Evolutionary conservation across 2,797 vertebrate species (phyloP), one percentile per base, ranked within the genome.

Genomic region (Scleropages formosus): DNA sequence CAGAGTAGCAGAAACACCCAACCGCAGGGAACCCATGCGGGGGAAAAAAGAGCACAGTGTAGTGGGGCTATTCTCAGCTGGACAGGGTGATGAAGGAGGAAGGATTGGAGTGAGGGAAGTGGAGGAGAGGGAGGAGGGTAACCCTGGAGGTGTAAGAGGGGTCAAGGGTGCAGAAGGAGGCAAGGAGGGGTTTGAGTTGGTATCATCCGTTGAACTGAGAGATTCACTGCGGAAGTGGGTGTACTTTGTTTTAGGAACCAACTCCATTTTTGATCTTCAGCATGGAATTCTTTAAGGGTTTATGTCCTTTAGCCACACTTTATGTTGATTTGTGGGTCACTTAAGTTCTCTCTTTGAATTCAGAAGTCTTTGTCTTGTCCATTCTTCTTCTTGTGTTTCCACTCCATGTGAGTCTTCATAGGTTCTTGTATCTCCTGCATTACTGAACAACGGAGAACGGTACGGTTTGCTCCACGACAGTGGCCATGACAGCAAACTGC

Each of bases 31-130:
- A 77, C 93, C 94, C 94, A 97, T 96, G 84, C 93, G 93, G 78
- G 97, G 96, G 81, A 99, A 98, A 86, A 99, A 98, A 82, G 97
- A 98, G 88, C 97, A 98, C 61, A 98, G 92, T 18, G 96, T 96
- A 67, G 96, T 98, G 85, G 97, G 96, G 84, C 96, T 98, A 80
- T 95, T 93, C 78, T 96, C 95, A 0, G 90, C 83, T 6, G 79
- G 87, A 9, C 84, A 84, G 26, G 92, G 90, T 68, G 91, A 90
- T 0, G 90, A 77, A 70, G 93, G 86, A 72, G 94, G 91, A 22
- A 92, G 89, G 70, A 93, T 88, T 4, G 94, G 93, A 75, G 93
- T 89, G 74, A 95, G 92, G 27, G 95, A 95, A 0, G 95, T 97
- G 85, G 84, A 93, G 78, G 92, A 94, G 74, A 92, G 84, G 49